These are phyloP conservation scores for Hemibagrus wyckioides DNA, from an alignment of 2,113 vertebrate species.

Conservation along the genomic window DNA sequence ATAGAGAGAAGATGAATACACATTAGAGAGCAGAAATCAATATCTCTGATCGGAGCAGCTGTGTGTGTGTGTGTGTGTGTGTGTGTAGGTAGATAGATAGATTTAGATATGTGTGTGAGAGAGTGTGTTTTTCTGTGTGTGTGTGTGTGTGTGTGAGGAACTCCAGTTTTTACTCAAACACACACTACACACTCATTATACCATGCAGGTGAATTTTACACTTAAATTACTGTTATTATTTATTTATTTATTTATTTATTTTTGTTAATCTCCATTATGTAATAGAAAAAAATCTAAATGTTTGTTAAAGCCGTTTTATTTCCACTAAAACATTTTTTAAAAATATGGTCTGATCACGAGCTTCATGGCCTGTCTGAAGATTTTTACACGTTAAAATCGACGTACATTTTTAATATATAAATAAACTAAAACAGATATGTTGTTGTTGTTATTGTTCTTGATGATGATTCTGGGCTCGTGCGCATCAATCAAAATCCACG, in stretches of 20 bases:
- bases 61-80: not conserved
- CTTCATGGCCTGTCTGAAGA: not conserved
- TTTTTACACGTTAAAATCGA: not conserved
- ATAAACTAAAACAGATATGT: no score
- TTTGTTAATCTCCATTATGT: no score
- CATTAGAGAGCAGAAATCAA: not conserved
- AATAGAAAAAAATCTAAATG: not conserved
- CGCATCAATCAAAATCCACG: no score
- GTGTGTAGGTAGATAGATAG: not conserved
- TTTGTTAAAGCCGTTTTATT: not conserved
- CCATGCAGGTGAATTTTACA: not conserved
- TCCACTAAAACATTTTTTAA: not conserved
- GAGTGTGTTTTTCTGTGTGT: slow-evolving; percentile 5
- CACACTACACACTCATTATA: not conserved
- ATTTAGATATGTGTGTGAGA: not conserved
- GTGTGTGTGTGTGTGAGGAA: not conserved
- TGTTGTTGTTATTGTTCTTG: no score
- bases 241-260: no score
- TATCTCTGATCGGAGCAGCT: not conserved
- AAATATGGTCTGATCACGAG: not conserved
- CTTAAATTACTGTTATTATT: not conserved
- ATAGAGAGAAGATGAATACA: not conserved
- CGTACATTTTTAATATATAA: not conserved
- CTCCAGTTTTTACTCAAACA: not conserved
- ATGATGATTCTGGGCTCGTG: no score